Evolutionary conservation across 2,888 invertebrate species (phyloP), one percentile per base, ranked within the genome.

Genomic region (Scaeva pyrastri): DNA sequence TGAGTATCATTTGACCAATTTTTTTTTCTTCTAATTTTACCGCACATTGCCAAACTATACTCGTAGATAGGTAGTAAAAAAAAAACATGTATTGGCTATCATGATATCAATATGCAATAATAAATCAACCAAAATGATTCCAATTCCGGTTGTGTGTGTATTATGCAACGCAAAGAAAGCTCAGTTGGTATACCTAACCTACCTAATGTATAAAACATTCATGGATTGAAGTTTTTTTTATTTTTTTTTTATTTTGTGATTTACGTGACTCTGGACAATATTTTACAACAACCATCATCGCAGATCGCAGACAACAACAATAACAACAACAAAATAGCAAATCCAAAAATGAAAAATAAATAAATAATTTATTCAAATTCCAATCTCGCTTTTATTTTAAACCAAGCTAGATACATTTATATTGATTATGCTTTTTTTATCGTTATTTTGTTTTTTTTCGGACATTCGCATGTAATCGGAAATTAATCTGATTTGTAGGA

Each of bases 141-240:
- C 64, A 66, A 74, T 74, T 64, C 45, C 71, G 55, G 16, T 52
- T 31, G 6, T 8, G 31, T 75, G 19, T 19, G 23, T 19, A 73
- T 84, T 84, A 58, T 64, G 70, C 74, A 79, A 84, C 31, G 2
- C 56, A 64, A 71, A 83, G 83, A 83, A 83, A 83, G 83, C 74
- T 70, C 43, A 71, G 23, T 56, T 56, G 6, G 14, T 55, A 26
- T 66, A n/a, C 19, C 39, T 16, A 48, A 64, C 16, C 55, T 52
- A 14, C 43, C 43, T 11, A 26, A 45, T 16, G 14, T 3, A 55
- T 70, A 41, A 31, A 70, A 75, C 41, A 62, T 76, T 55, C n/a
- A 52, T 66, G 52, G 11, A 48, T 48, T 48, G 48, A 73, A 72
- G 5, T 36, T 43, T 23, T 45, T 7, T 31, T 31, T 52, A 26